These are phyloP conservation scores for Decapterus maruadsi DNA, from an alignment of 2,797 vertebrate species.

Conservation along the genomic window DNA sequence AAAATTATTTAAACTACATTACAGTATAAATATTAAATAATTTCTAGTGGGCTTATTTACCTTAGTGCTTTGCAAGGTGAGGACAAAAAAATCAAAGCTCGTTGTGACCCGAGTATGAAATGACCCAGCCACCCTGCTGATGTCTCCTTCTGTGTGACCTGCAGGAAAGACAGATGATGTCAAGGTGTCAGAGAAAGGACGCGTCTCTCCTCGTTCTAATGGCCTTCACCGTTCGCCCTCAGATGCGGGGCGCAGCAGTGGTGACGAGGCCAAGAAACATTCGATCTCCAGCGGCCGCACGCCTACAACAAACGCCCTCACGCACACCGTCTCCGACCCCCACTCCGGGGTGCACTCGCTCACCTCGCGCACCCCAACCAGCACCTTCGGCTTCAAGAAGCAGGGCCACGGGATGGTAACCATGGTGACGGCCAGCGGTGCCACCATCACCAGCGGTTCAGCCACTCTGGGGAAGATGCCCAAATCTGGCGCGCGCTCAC, in stretches of 20 bases:
- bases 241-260: slow-evolving; percentile 93
- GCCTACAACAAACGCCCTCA: slow-evolving; percentile 39
- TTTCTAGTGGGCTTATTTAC: not conserved
- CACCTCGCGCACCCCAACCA: slow-evolving; percentile 77
- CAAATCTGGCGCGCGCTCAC: slow-evolving; percentile 88
- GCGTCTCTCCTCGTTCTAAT: slow-evolving; percentile 90
- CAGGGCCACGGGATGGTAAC: slow-evolving; percentile 88
- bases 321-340: slow-evolving; percentile 67
- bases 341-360: slow-evolving; percentile 62
- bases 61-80: no score
- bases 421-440: slow-evolving; percentile 94
- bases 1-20: not conserved
- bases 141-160: slow-evolving; percentile 24
- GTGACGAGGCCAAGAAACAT: slow-evolving; percentile 92
- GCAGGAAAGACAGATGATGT: slow-evolving; percentile 96
- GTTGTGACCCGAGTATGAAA: not conserved
- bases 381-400: slow-evolving; percentile 87
- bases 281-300: slow-evolving; percentile 65
- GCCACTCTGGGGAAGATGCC: slow-evolving; percentile 97
- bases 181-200: slow-evolving; percentile 97
- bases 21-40: not conserved
- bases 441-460: slow-evolving; percentile 94
- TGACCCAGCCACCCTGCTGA: not conserved
- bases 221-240: slow-evolving; percentile 94
- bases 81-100: not conserved